These are phyloP conservation scores for Sprattus sprattus DNA, from an alignment of 2,113 vertebrate genomes.

Conservation along the genomic window DNA sequence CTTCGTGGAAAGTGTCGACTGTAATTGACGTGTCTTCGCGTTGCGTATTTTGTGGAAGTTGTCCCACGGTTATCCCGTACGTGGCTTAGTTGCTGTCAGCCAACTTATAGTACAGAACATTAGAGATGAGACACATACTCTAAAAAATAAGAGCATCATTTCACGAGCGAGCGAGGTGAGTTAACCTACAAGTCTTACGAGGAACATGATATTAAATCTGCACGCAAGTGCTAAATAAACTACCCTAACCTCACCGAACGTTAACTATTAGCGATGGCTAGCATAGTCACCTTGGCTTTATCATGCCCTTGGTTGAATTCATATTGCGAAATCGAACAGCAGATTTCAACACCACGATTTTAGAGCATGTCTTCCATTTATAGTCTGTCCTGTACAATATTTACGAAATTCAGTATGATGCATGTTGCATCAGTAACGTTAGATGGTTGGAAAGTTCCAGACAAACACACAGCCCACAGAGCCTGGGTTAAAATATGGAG, in stretches of 20 bases:
- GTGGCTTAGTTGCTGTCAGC: background rate
- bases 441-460: background rate
- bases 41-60: background rate
- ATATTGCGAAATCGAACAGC: background rate
- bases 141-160: too few relatives aligned
- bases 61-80: background rate
- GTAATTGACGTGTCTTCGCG: background rate
- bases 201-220: too few relatives aligned
- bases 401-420: too few relatives aligned
- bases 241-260: too few relatives aligned
- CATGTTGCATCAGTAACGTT: background rate
- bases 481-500: background rate
- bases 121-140: background rate
- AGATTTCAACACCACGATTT: background rate
- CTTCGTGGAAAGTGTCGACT: background rate
- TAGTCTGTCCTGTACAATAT: background rate
- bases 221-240: too few relatives aligned
- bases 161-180: background rate
- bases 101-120: background rate
- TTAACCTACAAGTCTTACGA: background rate
- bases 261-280: too few relatives aligned
- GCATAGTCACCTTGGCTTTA: too few relatives aligned
- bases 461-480: too few relatives aligned
- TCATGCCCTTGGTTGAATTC: background rate
- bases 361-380: background rate